phyloP scores from a whole-genome alignment of 2,113 vertebrate species.

The Brevimyrus niger region DNA sequence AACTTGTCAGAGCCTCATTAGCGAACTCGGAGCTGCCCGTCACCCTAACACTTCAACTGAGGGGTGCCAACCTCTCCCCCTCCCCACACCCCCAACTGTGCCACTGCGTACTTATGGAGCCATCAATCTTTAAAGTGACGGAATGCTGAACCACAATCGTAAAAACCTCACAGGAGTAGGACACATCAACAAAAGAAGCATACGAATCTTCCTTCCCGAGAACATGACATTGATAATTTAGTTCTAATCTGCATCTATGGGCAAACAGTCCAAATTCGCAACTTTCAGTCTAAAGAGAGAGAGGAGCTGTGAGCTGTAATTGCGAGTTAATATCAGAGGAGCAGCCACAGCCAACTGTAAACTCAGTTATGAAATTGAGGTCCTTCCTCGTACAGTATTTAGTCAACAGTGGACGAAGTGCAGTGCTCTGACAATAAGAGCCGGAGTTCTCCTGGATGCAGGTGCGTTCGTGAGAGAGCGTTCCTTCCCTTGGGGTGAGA shows the following conservation, averaged over 20 bases:
- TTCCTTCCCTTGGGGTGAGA: conserved; percentile 17
- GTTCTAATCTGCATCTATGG: neutral
- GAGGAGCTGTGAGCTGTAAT: neutral
- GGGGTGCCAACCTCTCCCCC: neutral
- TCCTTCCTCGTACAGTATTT: neutral
- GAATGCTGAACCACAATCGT: neutral
- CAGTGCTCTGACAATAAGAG: neutral
- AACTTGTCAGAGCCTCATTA: neutral
- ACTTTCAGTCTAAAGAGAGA: neutral
- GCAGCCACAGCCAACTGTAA: neutral
- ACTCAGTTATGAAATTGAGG: neutral
- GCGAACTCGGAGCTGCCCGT: neutral
- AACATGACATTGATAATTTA: neutral
- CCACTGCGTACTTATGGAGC: neutral
- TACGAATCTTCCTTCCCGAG: neutral
- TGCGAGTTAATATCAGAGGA: neutral
- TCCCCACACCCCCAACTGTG: neutral
- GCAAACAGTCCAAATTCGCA: neutral
- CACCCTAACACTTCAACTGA: neutral
- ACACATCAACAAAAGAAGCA: neutral
- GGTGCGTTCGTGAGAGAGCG: neutral
- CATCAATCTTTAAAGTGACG: neutral
- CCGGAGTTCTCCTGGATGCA: neutral
- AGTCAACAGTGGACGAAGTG: neutral
- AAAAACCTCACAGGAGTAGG: neutral